Evolutionary conservation across 2,113 vertebrate genomes (phyloP), one percentile per base, ranked within the genome.

Genomic region (Mobula birostris): DNA sequence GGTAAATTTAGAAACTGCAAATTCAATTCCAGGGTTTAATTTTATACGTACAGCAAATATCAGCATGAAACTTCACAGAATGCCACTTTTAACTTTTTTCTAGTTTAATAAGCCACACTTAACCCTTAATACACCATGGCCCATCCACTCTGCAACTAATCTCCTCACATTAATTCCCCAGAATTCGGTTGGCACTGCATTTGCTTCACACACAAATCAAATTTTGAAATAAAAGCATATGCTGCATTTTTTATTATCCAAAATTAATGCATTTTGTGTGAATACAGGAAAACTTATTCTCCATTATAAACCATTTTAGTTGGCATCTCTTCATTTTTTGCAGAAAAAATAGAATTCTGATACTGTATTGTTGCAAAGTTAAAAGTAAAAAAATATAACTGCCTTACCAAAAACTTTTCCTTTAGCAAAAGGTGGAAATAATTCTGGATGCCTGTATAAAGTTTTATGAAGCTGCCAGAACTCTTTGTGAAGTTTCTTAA

Each of bases 351-450:
- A 94, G 24, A n/a, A 56, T 48, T 72, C 91, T 85, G 14, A 32
- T 58, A 48, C 58, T 77, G 72, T 48, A 83, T 36, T 85, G 63
- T 70, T 80, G 32, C 68, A 78, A 68, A 79, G 61, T 21, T 56
- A 61, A 21, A 79, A 94, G 63, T 32, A 15, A 63, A 94, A 48
- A 80, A 66, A 27, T n/a, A 48, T 68, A 94, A 77, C 90, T 94
- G 94, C 96, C 98, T 98, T 97, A 99, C 98, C 98, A 96, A 99
- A 99, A 15, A 99, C 97, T 96, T 98, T 99, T 82, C 98, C 98
- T 96, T 99, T 99, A 94, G 99, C 98, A 95, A 99, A 99, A 24
- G 98, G 98, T 94, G 99, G 98, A 95, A 99, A 99, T 87, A 99
- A 97, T 95, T 99, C 99, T 12, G 98, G 97, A 94, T 98, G 98